Base-by-base conservation (phyloP, 2,113 vertebrate genomes). In the Apteryx mantelli region DNA sequence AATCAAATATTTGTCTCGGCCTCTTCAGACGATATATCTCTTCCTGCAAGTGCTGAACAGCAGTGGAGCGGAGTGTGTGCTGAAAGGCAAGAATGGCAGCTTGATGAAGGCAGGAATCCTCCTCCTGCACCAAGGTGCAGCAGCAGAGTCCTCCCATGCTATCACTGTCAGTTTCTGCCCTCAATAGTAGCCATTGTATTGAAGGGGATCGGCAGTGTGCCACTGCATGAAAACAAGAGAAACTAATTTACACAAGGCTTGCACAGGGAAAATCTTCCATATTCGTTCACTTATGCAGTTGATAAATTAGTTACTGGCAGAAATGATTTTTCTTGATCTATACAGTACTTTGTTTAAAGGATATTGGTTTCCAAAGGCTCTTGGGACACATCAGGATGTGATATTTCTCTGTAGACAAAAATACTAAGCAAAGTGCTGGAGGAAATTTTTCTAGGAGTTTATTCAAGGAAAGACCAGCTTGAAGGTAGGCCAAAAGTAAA, bases 1-100 rank as follows among this genome's bases (percentile, higher is more conserved):
- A 97, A 98, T 98, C 97, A 98, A 98, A 98, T 98, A 98, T 98
- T 98, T 98, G 95, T 97, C 95, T 98, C 93, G 1, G 86, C 79
- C 96, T 97, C 95, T 97, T 97, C 96, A 88, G 93, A 94, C 94
- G 86, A 97, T 97, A 94, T 94, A 74, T 97, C 88, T 97, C 90
- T 96, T 97, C 92, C 93, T 94, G 93, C 89, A 96, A 94, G 80
- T 25, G 13, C 89, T 96, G 97, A 98, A 97, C 97, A 92, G 94
- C 95, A 95, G 81, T 16, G 34, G 81, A 95, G 94, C 32, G 5
- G 38, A 97, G 81, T 11, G 9, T 90, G 93, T 87, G 36, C 87
- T 93, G 94, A 97, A 97, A 96, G 95, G 40, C 83, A 97, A 97
- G 92, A 76, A 44, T 19, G 12, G 18, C 53, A 63, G 61, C 40